Percentiles rank a stretch among this genome's conserved stretches.
These are phyloP conservation scores for Achroia grisella DNA, from an alignment of 1,140 invertebrate genomes.

Conservation along the genomic window DNA sequence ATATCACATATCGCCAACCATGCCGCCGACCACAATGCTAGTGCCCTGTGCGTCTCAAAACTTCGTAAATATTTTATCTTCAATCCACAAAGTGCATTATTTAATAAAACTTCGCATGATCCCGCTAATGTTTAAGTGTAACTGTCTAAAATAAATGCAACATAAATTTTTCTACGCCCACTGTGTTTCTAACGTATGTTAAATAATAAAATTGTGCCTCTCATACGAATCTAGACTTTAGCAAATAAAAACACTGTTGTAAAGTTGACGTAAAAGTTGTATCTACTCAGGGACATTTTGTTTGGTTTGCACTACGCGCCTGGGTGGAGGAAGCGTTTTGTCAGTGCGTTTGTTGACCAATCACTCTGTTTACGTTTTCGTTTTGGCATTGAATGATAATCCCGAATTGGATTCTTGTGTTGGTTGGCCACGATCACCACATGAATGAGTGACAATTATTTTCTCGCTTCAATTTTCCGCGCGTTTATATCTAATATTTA, in stretches of 20 bases:
- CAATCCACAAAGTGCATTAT: too few relatives aligned
- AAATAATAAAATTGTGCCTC: too few relatives aligned
- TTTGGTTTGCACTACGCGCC: constrained; percentile 10
- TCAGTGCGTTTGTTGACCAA: constrained; percentile 52
- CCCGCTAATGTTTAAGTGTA: too few relatives aligned
- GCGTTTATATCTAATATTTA: too few relatives aligned
- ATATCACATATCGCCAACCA: constrained; percentile 31
- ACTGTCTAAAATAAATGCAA: too few relatives aligned
- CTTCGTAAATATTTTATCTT: constrained; percentile 19
- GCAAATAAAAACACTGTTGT: constrained; percentile 15
- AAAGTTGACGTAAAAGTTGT: constrained; percentile 10
- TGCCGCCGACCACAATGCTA: constrained; percentile 68
- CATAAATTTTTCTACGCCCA: too few relatives aligned
- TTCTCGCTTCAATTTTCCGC: too few relatives aligned
- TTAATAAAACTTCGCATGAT: too few relatives aligned
- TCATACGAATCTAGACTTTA: constrained; percentile 10
- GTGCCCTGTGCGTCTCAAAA: constrained; percentile 59
- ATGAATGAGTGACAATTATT: constrained; percentile 31
- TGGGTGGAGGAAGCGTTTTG: constrained; percentile 15
- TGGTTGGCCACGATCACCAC: constrained; percentile 39
- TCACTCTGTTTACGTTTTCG: constrained; percentile 57
- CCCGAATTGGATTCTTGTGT: constrained; percentile 46
- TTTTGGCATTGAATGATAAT: constrained; percentile 53
- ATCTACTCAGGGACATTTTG: constrained; percentile 20
- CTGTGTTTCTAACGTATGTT: too few relatives aligned